A percentile compares a stretch with the other conserved stretches of the same genome.
These are phyloP conservation scores for Lagocephalus sceleratus DNA, from an alignment of 2,797 vertebrate species.

Conservation along the genomic window DNA sequence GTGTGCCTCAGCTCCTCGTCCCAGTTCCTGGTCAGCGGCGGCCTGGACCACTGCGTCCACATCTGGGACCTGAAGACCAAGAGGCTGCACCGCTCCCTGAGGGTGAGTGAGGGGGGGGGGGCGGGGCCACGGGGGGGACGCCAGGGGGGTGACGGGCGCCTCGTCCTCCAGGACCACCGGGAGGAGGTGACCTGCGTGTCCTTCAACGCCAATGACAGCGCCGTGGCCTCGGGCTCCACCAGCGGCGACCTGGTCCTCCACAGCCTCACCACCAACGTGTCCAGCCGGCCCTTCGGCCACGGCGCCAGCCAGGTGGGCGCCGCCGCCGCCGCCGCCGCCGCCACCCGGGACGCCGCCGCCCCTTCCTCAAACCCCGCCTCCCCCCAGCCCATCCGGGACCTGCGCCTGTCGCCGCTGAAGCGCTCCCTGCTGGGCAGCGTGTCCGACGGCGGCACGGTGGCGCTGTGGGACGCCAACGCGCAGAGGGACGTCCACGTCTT, in stretches of 20 bases:
- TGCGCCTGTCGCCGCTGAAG: constrained; percentile 87
- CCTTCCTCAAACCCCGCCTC: too few relatives aligned
- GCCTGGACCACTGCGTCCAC: constrained; percentile 87
- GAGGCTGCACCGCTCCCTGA: constrained; percentile 85
- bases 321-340: too few relatives aligned
- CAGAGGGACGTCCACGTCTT: constrained; percentile 88
- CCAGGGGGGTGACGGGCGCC: too few relatives aligned
- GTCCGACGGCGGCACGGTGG: constrained; percentile 88
- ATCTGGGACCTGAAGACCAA: constrained; percentile 97
- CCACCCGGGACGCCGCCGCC: too few relatives aligned
- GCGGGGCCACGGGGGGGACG: too few relatives aligned
- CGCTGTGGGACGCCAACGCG: constrained; percentile 93
- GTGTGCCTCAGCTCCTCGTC: constrained; percentile 86
- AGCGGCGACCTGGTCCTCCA: constrained; percentile 94
- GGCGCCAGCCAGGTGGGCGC: constrained; percentile 87
- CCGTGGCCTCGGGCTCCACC: constrained; percentile 89
- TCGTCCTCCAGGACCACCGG: constrained; percentile 84
- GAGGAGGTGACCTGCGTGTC: constrained; percentile 90
- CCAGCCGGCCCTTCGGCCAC: constrained; percentile 89
- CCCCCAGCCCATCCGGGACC: constrained; percentile 87
- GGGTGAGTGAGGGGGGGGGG: too few relatives aligned
- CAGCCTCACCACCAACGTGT: constrained; percentile 91
- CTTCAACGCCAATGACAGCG: constrained; percentile 90
- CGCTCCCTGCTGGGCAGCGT: constrained; percentile 90
- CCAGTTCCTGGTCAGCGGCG: constrained; percentile 88